A percentile compares a stretch with the other conserved stretches of the same genome.
Evolutionary conservation across 2,113 vertebrate genomes (phyloP).

Genomic region (Nothobranchius furzeri): DNA sequence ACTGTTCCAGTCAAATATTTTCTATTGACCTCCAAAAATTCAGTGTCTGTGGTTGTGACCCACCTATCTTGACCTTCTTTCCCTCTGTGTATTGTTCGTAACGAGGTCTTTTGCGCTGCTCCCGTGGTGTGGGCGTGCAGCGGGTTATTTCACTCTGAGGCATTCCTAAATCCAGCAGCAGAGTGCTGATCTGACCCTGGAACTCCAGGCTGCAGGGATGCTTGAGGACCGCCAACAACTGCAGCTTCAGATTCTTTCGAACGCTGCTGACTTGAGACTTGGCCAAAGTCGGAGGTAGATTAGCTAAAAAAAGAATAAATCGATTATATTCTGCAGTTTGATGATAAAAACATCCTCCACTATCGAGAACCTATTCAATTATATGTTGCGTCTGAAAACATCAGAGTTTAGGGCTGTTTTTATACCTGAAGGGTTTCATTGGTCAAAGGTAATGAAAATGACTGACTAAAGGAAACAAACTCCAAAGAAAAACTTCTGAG

Average conservation of each 20-base stretch:
- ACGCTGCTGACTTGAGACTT: slow-evolving; percentile 98
- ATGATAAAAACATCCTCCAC: too few species aligned
- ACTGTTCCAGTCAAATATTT: too few species aligned
- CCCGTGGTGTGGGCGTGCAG: slow-evolving; percentile 81
- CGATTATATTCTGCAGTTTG: too few species aligned
- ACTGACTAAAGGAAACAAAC: too few species aligned
- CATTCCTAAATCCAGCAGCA: slow-evolving; percentile 92
- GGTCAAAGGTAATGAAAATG: too few species aligned
- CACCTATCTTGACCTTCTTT: slow-evolving; percentile 93
- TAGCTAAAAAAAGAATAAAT: slow-evolving; percentile 75
- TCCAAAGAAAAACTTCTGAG: too few species aligned
- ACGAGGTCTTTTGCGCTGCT: slow-evolving; percentile 84
- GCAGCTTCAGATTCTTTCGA: slow-evolving; percentile 93
- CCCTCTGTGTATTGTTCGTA: slow-evolving; percentile 83
- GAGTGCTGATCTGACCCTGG: slow-evolving; percentile 90
- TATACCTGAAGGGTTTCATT: too few species aligned
- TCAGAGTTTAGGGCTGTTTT: too few species aligned
- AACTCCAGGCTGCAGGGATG: slow-evolving; percentile 90
- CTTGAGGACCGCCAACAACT: slow-evolving; percentile 87
- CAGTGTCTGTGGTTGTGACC: slow-evolving; percentile 29
- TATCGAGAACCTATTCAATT: too few species aligned
- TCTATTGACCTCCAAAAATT: background rate
- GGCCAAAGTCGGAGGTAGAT: slow-evolving; percentile 91
- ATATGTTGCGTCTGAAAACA: too few species aligned
- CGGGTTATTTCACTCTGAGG: slow-evolving; percentile 89